Base-by-base conservation (phyloP, 2,888 invertebrate species). In the Seira ritae region DNA sequence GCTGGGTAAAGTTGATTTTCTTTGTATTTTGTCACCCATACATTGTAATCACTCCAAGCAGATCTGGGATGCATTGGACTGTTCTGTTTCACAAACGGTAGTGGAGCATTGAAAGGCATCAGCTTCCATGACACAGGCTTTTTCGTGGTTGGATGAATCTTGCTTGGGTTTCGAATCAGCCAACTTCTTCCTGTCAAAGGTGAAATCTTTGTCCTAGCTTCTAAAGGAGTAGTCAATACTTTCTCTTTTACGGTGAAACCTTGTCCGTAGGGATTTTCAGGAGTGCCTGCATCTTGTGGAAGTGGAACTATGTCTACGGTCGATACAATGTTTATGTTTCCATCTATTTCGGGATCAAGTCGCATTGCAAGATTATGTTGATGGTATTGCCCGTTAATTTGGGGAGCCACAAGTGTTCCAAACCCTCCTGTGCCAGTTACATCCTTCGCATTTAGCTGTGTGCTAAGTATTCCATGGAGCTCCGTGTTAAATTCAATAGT, bases 21-120 rank as follows among this genome's bases (percentile, higher is more conserved):
- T 37, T 82, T 69, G 72, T 80, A 87, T 10, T 67, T 69, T 0
- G 82, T 79, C 12, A 84, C 84, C 87, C 87, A 87, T 15, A 84
- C 42, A 31, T 83, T 76, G 72, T 84, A 85, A 0, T 86, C 75
- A 0, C 68, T 19, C 42, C 78, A 87, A 6, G 67, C 85, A 10
- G 67, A 70, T 42, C 50, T 19, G 20, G 42, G 37, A 20, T 80
- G 67, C 19, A 85, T 37, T 1, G 80, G 81, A 66, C 85, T 85
- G 17, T 80, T 71, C 3, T 78, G 20, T 20, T 50, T 24, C 0
- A 82, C 42, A 55, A 86, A 71, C 1, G 72, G n/a, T 0, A 71
- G 50, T 1, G 84, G 80, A 12, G 42, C 37, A 15, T 55, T 67
- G n/a, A 20, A 50, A 0, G 86, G 86, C 6, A 75, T 10, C 0